These are phyloP conservation scores for Chesias legatella DNA, from an alignment of 2,888 invertebrate species.

Conservation along the genomic window DNA sequence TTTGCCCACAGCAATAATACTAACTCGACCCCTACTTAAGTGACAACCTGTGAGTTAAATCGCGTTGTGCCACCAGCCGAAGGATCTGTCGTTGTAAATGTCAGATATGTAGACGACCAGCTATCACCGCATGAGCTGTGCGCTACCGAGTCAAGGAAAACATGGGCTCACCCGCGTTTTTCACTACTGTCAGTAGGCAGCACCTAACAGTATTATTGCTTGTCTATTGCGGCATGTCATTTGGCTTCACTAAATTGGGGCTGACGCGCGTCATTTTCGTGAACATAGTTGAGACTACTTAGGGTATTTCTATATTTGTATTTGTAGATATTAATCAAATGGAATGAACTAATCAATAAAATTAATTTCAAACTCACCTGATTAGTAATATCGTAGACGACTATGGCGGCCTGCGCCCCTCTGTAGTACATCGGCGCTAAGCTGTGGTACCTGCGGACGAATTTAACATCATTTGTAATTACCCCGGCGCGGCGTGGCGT, in stretches of 20 bases:
- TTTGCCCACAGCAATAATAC: too few relatives aligned
- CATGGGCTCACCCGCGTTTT: slow-evolving; percentile 7
- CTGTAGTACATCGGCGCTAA: slow-evolving; percentile 99
- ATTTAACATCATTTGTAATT: slow-evolving; percentile 1
- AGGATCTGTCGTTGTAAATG: too few relatives aligned
- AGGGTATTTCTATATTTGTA: too few relatives aligned
- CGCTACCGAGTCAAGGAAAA: slow-evolving; percentile 5
- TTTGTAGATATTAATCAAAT: too few relatives aligned
- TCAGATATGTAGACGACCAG: not conserved
- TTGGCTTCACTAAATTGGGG: slow-evolving; percentile 9
- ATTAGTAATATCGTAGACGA: slow-evolving; percentile 99
- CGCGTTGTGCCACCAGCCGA: too few relatives aligned
- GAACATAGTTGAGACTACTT: too few relatives aligned
- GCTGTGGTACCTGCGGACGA: slow-evolving; percentile 91
- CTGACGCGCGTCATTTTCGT: slow-evolving; percentile 2
- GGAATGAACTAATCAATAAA: too few relatives aligned
- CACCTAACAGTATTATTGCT: not conserved
- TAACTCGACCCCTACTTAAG: too few relatives aligned
- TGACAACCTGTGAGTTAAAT: too few relatives aligned
- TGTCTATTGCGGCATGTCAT: slow-evolving; percentile 7
- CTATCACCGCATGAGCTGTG: not conserved
- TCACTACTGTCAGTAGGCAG: slow-evolving; percentile 2
- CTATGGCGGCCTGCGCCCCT: slow-evolving; percentile 99
- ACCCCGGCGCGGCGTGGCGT: not conserved
- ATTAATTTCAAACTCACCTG: slow-evolving; percentile 83